Conservation (phyloP, 2,888 invertebrate species). For the Archips crataeganus region DNA sequence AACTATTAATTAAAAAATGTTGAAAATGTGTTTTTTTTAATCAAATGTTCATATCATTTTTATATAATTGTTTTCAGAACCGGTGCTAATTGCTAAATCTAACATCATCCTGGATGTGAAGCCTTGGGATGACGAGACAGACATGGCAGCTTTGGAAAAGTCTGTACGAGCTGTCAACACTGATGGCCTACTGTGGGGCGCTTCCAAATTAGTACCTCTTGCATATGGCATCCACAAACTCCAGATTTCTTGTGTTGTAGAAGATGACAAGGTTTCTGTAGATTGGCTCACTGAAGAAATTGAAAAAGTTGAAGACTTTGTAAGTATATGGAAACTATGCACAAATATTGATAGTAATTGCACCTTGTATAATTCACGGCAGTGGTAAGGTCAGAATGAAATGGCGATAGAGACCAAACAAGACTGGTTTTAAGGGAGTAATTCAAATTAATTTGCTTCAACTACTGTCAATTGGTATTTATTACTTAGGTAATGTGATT, state of each 20-base stretch:
- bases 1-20: too few relatives aligned
- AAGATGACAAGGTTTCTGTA: constrained; percentile 97
- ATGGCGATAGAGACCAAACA: too few relatives aligned
- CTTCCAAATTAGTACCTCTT: constrained; percentile 95
- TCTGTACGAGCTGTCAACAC: constrained; percentile 90
- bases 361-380: neutral
- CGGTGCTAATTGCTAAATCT: constrained; percentile 96
- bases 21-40: too few relatives aligned
- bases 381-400: too few relatives aligned
- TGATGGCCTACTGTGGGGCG: constrained; percentile 98
- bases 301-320: constrained; percentile 93
- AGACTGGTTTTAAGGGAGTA: too few relatives aligned
- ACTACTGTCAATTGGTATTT: too few relatives aligned
- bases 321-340: constrained; percentile 67
- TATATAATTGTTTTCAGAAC: constrained; percentile 86
- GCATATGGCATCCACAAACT: constrained; percentile 97
- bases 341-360: too few relatives aligned
- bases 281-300: constrained; percentile 95
- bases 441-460: too few relatives aligned
- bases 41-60: neutral
- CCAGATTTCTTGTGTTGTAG: constrained; percentile 96
- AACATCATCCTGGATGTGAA: constrained; percentile 97
- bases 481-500: too few relatives aligned
- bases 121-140: constrained; percentile 97
- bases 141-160: constrained; percentile 94